Evolutionary conservation across 30 jellyfish, hydroid and myxozoan genomes (phyloP), one percentile per base, ranked within the genome.

Genomic region (Nemopilema nomurai): DNA sequence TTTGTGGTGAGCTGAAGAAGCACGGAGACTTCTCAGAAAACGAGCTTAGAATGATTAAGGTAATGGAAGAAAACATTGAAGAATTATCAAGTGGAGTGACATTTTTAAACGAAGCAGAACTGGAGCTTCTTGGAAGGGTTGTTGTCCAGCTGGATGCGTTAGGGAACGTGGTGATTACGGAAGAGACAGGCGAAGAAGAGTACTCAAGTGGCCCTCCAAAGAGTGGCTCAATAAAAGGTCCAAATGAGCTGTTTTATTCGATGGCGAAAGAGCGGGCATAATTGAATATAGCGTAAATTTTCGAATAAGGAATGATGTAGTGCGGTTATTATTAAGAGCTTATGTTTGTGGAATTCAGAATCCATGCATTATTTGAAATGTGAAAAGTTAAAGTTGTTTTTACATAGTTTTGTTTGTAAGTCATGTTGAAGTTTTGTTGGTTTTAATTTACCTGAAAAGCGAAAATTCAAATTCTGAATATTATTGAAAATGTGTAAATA

Each of bases 111-210:
- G 50, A 70, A 27, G 24, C 57, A 28, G 64, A 70, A 17, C 24
- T 70, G 1, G 80, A 31, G 41, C 69, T 41, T 73, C 69, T 41
- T 18, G 83, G 71, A 8, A 31, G 49, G 1, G 69, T 32, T 33
- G 51, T 51, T 7, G 33, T 73, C 41, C 49, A 23, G 9, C 9
- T 31, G 4, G 83, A 73, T 41, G 51, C 68, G 3, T 33, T 7
- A 0, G 83, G 83, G 9, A 32, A 73, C 19, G 51, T 32, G n/a
- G 51, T 73, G 4, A 73, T 73, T 0, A 32, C 18, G 20, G 51
- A 73, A 41, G 70, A 31, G 28, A 19, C 33, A 0, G 0, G 22
- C 9, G 83, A 73, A 7, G 83, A 33, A 16, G 49, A 8, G 1
- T 41, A 41, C 13, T 41, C 57, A 13, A 41, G 13, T 13, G 57